Base-by-base conservation (phyloP, 2,888 invertebrate species). In the Anticlea derivata region DNA sequence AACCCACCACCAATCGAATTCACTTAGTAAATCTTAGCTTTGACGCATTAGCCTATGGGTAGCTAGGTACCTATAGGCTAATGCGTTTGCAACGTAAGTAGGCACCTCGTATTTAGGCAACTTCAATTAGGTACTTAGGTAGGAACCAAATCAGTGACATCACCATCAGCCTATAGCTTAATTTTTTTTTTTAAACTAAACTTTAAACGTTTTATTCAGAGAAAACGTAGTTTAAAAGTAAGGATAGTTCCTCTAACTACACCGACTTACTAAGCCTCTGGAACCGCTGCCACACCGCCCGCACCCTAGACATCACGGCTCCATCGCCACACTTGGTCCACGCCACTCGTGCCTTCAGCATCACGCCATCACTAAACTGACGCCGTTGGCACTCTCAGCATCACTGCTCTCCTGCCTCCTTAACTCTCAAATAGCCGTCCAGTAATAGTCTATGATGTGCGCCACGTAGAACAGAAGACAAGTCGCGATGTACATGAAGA, bases 401-500 rank as follows among this genome's bases (percentile, higher is more conserved):
- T 43, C 47, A 12, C 27, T 33, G 10, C 31, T 29, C 35, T 31
- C 22, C 44, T 45, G 53, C 48, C 48, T 11, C 35, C 53, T 48
- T 44, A 53, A 44, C 53, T 48, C 63, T 68, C 61, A 71, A 50
- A 68, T 60, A 22, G 73, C 75, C 1, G 84, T 80, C 37, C 89
- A 71, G 61, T 89, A 90, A 55, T 87, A 90, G 60, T 91, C 91
- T 50, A 91, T 88, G 44, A 91, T 80, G 45, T 89, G 87, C 1
- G 86, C 89, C 27, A 89, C 83, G 65, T 91, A 91, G 68, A 91
- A 88, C 37, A 91, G 56, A 8, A 91, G 72, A 61, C 90, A 91
- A 6, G 86, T 86, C 46, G 80, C 87, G 45, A 91, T 87, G 74
- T 91, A 91, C 84, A 91, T 87, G 75, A 91, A 88, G 35, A 91